phyloP scores from a whole-genome alignment of 2,797 vertebrate genomes.

The Sebastes goodei region DNA sequence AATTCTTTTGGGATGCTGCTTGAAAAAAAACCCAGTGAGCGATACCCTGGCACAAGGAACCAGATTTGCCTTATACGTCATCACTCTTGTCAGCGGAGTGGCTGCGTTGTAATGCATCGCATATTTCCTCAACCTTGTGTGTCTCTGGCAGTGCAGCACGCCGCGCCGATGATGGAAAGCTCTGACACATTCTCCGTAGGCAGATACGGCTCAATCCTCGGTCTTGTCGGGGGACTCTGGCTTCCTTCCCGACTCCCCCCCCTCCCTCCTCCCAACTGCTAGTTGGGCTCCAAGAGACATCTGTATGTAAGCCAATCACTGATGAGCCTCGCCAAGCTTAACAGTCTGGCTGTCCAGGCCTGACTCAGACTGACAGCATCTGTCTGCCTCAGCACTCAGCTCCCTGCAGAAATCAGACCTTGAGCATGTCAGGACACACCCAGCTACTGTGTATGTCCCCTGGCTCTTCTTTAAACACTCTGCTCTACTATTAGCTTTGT shows the following conservation, averaged over 20 bases:
- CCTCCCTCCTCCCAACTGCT: not conserved
- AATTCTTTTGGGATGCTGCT: not conserved
- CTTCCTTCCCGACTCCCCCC: not conserved
- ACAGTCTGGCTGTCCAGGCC: constrained; percentile 20
- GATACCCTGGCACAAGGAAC: constrained; percentile 36
- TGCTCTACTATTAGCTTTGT: not conserved
- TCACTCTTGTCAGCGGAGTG: constrained; percentile 10
- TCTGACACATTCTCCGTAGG: constrained; percentile 15
- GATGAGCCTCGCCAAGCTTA: constrained; percentile 12
- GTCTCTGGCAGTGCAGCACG: not conserved
- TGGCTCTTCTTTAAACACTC: not conserved
- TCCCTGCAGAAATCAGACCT: constrained; percentile 20
- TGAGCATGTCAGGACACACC: constrained; percentile 3
- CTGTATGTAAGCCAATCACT: constrained; percentile 39
- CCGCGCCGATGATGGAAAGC: constrained; percentile 21
- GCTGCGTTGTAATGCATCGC: not conserved
- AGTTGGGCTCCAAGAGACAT: constrained; percentile 17
- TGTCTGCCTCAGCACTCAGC: constrained; percentile 23
- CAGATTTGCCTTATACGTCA: constrained; percentile 26
- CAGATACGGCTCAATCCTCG: constrained; percentile 25
- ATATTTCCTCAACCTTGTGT: constrained; percentile 1
- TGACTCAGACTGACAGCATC: constrained; percentile 40
- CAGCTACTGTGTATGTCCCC: constrained; percentile 3
- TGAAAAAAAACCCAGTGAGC: not conserved
- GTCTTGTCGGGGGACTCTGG: constrained; percentile 12